Percentiles rank a stretch among this genome's conserved stretches.
Evolutionary conservation across 2,888 invertebrate species (phyloP).

Genomic region (Acrobasis suavella): DNA sequence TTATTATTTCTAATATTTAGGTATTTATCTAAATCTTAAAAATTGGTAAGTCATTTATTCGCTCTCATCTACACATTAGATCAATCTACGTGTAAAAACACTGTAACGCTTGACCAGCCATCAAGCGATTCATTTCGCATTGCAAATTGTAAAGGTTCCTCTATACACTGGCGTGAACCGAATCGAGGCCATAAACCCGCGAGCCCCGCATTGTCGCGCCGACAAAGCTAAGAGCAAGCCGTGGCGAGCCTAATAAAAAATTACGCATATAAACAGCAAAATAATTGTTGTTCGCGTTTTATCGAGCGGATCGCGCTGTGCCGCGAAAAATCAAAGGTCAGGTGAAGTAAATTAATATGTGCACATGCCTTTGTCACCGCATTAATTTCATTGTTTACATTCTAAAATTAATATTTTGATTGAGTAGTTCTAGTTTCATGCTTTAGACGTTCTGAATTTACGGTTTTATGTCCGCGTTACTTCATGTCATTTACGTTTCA

Average conservation of each 20-base stretch:
- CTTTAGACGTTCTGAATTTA: not conserved
- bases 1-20: too few relatives aligned
- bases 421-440: not conserved
- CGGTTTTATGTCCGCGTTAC: not conserved
- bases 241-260: slow-evolving; percentile 66
- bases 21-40: too few relatives aligned
- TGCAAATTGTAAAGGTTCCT: slow-evolving; percentile 36
- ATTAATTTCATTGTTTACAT: slow-evolving; percentile 8
- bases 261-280: slow-evolving; percentile 71
- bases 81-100: slow-evolving; percentile 5
- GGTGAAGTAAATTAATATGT: slow-evolving; percentile 7
- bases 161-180: slow-evolving; percentile 49
- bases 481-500: not conserved
- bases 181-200: slow-evolving; percentile 50
- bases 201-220: slow-evolving; percentile 50
- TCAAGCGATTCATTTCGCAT: slow-evolving; percentile 35
- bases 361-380: not conserved
- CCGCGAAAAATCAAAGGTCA: slow-evolving; percentile 18
- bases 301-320: slow-evolving; percentile 53
- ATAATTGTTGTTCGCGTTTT: slow-evolving; percentile 62
- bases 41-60: not conserved
- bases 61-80: not conserved
- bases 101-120: slow-evolving; percentile 5
- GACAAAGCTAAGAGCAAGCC: slow-evolving; percentile 57
- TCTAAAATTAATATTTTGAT: not conserved